Percentiles rank a stretch among this genome's conserved stretches.
phyloP scores from a whole-genome alignment of 2,888 invertebrate genomes.

The Syrista parreyssii region DNA sequence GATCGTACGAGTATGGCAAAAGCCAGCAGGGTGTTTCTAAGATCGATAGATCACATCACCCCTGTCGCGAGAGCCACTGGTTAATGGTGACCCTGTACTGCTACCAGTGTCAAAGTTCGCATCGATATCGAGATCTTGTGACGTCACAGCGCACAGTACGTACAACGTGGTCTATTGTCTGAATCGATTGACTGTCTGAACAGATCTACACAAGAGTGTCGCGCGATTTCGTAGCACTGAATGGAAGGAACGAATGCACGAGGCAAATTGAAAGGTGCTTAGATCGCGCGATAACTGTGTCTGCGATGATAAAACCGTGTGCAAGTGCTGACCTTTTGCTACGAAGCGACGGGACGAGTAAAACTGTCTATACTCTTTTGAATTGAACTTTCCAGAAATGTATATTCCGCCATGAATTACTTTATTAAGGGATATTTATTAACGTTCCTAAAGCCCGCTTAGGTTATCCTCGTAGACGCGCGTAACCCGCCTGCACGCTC shows the following conservation, averaged over 20 bases:
- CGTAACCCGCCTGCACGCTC: conserved; percentile 20
- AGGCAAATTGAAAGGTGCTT: not conserved
- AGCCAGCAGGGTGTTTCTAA: not conserved
- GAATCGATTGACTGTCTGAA: not conserved
- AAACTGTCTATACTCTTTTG: not conserved
- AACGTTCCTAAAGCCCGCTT: not conserved
- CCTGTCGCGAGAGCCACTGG: not conserved
- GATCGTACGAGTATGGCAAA: not conserved
- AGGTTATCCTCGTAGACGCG: not conserved
- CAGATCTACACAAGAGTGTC: not conserved
- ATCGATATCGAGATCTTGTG: conserved; percentile 40
- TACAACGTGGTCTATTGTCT: not conserved
- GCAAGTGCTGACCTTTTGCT: not conserved
- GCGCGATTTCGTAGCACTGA: not conserved
- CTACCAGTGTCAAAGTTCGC: conserved; percentile 40
- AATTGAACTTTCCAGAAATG: not conserved
- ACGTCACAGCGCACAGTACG: conserved; percentile 18
- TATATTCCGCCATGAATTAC: not conserved
- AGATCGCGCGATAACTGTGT: not conserved
- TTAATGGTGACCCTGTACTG: not conserved
- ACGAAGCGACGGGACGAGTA: not conserved
- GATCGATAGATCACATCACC: not conserved
- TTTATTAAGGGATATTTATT: not conserved
- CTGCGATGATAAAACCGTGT: not conserved
- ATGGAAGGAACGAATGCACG: not conserved